Base-by-base conservation (phyloP, 1,140 invertebrate species). In the Cydia pomonella region DNA sequence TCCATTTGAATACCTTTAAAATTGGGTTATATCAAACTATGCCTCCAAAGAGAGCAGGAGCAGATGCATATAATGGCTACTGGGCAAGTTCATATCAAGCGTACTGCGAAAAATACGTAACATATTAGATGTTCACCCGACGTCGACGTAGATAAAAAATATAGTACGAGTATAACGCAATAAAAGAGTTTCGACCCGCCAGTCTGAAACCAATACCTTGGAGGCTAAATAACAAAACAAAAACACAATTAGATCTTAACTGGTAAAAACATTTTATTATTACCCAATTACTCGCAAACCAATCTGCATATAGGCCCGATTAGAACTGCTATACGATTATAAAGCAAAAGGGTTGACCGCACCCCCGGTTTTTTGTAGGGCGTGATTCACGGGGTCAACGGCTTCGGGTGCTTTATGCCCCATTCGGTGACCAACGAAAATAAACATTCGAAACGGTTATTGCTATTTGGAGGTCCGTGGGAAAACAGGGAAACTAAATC, bases 371-470 rank as follows among this genome's bases (percentile, higher is more conserved):
- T 69, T 69, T 33, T 64, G 63, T 33, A 27, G 63, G 63, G 64
- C 64, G 64, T 69, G 64, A 69, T 69, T 69, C 64, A 69, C 29
- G 64, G 29, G 64, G 64, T 69, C 64, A 38, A 33, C n/a, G 64
- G 29, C 64, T 33, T 6, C 33, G 29, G 64, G 64, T 27, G 63
- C 63, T n/a, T 33, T 69, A 69, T 33, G n/a, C 64, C 64, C 27
- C 64, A 33, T 33, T 64, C 16, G 64, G 27, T 33, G 27, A 33
- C 27, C 25, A 29, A 69, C 29, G 16, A 69, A 69, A 69, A 69
- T 69, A 69, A 69, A 69, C 64, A 69, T 69, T 69, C 64, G 29
- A 38, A 29, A 69, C 27, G 29, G n/a, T 69, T 69, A 69, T 69
- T 69, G 64, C 64, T 33, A 33, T 33, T 33, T 69, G 64, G 13